Evolutionary conservation across 2,113 vertebrate species (phyloP), one percentile per base, ranked within the genome.

Genomic region (Lepidothrix coronata): DNA sequence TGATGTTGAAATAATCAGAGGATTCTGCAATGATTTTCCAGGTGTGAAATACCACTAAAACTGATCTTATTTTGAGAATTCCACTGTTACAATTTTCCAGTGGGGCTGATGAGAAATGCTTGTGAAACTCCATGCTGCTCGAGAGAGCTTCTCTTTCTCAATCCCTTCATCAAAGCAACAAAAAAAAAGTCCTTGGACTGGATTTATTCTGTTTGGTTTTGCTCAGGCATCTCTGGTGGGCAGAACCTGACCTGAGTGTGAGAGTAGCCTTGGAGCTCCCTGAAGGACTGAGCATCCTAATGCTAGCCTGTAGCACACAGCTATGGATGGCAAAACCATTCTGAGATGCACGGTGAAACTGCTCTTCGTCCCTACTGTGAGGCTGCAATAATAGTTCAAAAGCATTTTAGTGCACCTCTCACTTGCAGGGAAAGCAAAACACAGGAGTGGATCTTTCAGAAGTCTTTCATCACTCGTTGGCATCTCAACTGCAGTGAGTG

Each of bases 21-120:
- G 81, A 95, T 94, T 97, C 97, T 97, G 85, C 79, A 97, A 97
- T 81, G 93, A 92, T 89, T 94, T 79, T 95, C 83, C 90, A 97
- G 41, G 87, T 92, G 80, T 93, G 88, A 97, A 97, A 94, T 75
- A 65, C 68, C 89, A 96, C 46, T 72, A 93, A 91, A 85, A 95
- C 74, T 95, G 63, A 91, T 90, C 96, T 97, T 96, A 83, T 85
- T 97, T 94, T 91, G 80, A 83, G 70, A 96, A 96, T 93, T 92
- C 63, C 76, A 82, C 87, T 95, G 77, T 79, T 85, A 67, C 8
- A 30, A 63, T 94, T 96, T 97, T 95, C 81, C 82, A 19, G 52
- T 72, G 39, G 17, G 28, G 41, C 39, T 94, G 65, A 66, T 82
- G 74, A 93, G 78, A 59, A 91, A 54, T 43, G 15, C 21, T 91